Base-by-base conservation (phyloP, 2,113 vertebrate species). In the Jaculus jaculus region DNA sequence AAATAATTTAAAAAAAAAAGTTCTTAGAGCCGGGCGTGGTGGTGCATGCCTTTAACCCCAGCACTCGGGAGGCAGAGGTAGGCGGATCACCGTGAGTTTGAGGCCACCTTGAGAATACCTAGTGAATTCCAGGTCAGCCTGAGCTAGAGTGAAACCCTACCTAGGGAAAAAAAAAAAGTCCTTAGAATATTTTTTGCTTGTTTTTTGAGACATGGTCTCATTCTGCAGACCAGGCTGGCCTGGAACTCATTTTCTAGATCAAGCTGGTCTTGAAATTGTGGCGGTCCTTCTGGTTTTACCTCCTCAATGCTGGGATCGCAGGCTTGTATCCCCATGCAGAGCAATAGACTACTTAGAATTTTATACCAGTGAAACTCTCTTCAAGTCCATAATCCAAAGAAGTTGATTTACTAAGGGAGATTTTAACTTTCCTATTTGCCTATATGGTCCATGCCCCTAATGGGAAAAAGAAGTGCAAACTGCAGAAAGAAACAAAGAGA, bases 291-390 rank as follows among this genome's bases (percentile, higher is more conserved):
- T 72, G 51, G 34, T n/a, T n/a, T n/a, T n/a, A n/a, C n/a, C n/a
- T n/a, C 58, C 28, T 15, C 21, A 63, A 9, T 51, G 32, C 26
- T 63, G 37, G 58, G 34, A 63, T 61, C 32, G 11, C 34, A 73
- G 69, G 32, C 7, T 24, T 34, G 9, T 15, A 58, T 21, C 32
- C 69, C n/a, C 47, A 18, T 34, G 9, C 13, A 24, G 17, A 17
- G 24, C 51, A 92, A 89, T 16, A 42, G n/a, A 66, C 51, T 90
- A 87, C 85, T 80, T 81, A 61, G 18, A 90, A 87, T 77, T 94
- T 69, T 74, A 84, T 89, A 95, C 54, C 88, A 72, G 39, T 51
- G 73, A 93, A 90, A 92, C 20, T 92, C 86, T 96, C 95, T 47
- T 66, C 11, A 85, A 88, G 51, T 75, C 68, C 42, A 77, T 51